Evolutionary conservation across 1,140 invertebrate species (phyloP).

Genomic region (Hesperophylax magnus): DNA sequence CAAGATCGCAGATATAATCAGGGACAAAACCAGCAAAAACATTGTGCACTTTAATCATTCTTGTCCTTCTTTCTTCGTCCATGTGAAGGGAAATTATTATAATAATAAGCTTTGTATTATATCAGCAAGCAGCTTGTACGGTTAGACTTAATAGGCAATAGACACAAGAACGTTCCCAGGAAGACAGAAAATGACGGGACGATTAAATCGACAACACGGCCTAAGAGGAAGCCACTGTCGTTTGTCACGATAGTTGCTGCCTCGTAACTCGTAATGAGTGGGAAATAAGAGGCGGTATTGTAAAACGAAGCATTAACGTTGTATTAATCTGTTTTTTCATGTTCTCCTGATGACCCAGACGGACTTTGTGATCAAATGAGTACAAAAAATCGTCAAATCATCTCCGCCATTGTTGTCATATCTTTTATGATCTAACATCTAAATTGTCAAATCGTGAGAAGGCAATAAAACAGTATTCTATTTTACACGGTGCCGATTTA

Average conservation of each 20-base stretch:
- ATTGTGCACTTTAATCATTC: too few relatives aligned
- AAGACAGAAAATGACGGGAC: constrained; percentile 21
- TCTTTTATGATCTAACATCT: constrained; percentile 12
- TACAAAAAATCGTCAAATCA: neutral
- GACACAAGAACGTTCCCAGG: constrained; percentile 13
- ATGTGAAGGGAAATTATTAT: too few relatives aligned
- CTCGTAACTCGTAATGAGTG: constrained; percentile 38
- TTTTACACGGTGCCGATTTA: neutral
- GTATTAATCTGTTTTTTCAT: constrained; percentile 23
- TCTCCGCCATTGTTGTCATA: constrained; percentile 27
- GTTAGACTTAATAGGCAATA: neutral
- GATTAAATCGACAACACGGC: constrained; percentile 39
- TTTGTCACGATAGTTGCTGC: constrained; percentile 46
- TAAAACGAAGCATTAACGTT: constrained; percentile 30
- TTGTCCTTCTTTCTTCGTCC: too few relatives aligned
- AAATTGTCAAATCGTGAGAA: constrained; percentile 36
- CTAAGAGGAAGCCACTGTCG: constrained; percentile 40
- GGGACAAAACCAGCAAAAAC: too few relatives aligned
- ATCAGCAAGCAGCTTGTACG: too few relatives aligned
- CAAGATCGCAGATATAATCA: too few relatives aligned
- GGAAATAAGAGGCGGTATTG: constrained; percentile 33
- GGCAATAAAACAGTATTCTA: neutral
- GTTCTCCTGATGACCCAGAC: constrained; percentile 23
- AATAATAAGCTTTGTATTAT: too few relatives aligned
- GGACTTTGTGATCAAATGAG: constrained; percentile 23